Evolutionary conservation across 2,888 invertebrate species (phyloP), one percentile per base, ranked within the genome.

Genomic region (Chymomyza procnemis): DNA sequence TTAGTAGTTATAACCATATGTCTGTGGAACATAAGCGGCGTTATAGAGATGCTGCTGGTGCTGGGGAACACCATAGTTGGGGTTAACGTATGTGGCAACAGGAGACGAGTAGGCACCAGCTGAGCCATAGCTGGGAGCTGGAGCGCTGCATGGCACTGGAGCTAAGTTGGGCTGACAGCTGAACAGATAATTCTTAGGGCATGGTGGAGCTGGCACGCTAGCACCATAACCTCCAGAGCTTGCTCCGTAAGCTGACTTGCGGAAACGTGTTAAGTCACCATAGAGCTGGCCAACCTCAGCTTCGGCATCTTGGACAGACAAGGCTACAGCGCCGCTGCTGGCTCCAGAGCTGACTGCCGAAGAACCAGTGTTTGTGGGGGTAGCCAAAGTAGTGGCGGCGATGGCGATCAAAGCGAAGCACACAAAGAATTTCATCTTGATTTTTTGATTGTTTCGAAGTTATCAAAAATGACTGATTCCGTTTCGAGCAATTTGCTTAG

Each of bases 181-280:
- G 76, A 89, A 80, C 66, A 88, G 67, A 46, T 88, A 82, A 77
- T 87, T 89, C 75, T 83, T 88, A 56, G 89, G 89, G 77, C 89
- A 89, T 5, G 88, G 88, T 16, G 80, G 83, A 60, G 87, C 72
- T 59, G 76, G 76, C 48, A 82, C 67, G 60, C 79, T 87, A 64
- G 83, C 61, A 57, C 82, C 82, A 67, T 79, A 86, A 14, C 73
- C 69, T 55, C 85, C 78, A 12, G 80, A 67, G 73, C 78, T 79
- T 60, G 69, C 77, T 30, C 85, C 88, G 48, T 88, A 88, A 6
- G 88, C 85, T 0, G 88, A 73, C 74, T 89, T 89, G 61, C 89
- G 88, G 57, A 79, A 76, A 47, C 88, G 85, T 55, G 85, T 83
- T 74, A 88, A 63, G 64, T 86, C 86, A 64, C 77, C 75, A n/a